These are phyloP conservation scores for Sterna hirundo DNA, from an alignment of 2,113 vertebrate species.

Conservation along the genomic window DNA sequence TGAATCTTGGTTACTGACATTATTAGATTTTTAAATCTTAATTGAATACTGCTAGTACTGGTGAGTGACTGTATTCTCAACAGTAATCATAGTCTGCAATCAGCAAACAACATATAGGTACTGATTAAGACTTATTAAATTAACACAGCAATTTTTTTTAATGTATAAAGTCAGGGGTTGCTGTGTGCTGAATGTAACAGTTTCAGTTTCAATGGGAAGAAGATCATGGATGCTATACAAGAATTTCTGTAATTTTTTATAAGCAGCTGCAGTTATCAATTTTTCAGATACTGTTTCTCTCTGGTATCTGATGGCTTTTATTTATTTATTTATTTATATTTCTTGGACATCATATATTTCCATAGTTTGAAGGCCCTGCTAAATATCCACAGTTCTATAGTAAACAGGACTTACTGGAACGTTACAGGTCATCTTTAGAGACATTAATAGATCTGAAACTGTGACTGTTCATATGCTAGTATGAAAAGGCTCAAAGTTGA, in stretches of 20 bases:
- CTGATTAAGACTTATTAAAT: slow-evolving; percentile 7
- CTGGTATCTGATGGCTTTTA: not conserved
- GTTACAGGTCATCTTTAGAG: not conserved
- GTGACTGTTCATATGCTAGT: not conserved
- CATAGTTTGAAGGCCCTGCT: not conserved
- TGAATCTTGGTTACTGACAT: not conserved
- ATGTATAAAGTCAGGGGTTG: not conserved
- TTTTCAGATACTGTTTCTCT: not conserved
- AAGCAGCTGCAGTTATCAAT: not conserved
- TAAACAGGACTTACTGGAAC: not conserved
- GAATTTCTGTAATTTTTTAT: not conserved
- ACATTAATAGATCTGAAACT: not conserved
- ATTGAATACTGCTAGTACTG: not conserved
- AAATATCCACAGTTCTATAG: not conserved
- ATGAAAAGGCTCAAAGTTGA: not conserved
- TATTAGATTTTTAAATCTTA: not conserved
- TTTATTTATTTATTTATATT: not conserved
- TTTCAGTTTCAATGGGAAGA: not conserved
- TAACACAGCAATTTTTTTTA: not conserved
- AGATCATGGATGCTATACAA: not conserved
- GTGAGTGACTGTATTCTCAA: not conserved
- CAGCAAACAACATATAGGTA: not conserved
- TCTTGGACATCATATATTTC: not conserved
- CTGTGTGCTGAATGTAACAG: not conserved
- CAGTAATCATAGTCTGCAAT: not conserved